phyloP scores from a whole-genome alignment of 2,888 invertebrate genomes.

The Microctonus hyperodae region DNA sequence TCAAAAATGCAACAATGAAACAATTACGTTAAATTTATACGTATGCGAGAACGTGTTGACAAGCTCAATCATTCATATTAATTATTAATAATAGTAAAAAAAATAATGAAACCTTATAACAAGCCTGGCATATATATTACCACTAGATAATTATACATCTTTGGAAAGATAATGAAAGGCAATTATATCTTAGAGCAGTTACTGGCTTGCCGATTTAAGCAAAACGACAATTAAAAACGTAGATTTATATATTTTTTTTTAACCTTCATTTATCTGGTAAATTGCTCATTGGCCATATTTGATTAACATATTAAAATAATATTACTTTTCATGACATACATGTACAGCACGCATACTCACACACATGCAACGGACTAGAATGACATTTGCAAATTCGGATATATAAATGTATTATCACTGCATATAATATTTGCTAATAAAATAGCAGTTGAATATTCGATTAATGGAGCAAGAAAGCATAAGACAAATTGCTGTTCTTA shows the following conservation, averaged over 20 bases:
- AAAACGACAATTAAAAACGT: slow-evolving; percentile 24
- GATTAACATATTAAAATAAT: slow-evolving; percentile 12
- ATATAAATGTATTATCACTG: neutral
- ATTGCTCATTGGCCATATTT: neutral
- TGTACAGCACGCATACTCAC: neutral
- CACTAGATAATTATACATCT: slow-evolving; percentile 53
- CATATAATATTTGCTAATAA: neutral
- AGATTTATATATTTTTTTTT: slow-evolving; percentile 23
- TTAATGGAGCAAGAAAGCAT: neutral
- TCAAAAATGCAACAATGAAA: slow-evolving; percentile 49
- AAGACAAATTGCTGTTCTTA: neutral
- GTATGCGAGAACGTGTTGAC: neutral
- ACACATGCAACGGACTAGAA: slow-evolving; percentile 45
- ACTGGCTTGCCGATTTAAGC: slow-evolving; percentile 16
- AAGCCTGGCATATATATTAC: slow-evolving; percentile 42
- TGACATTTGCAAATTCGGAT: slow-evolving; percentile 36
- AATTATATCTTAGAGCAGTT: slow-evolving; percentile 18
- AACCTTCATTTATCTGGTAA: neutral
- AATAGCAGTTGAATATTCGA: neutral
- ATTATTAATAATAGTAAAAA: slow-evolving; percentile 18
- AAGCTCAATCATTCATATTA: slow-evolving; percentile 14
- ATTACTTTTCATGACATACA: slow-evolving; percentile 10
- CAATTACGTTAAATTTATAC: slow-evolving; percentile 7
- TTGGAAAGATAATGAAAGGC: slow-evolving; percentile 55
- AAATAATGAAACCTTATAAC: slow-evolving; percentile 33